A percentile compares a stretch with the other conserved stretches of the same genome.
These are phyloP conservation scores for Limnothrissa miodon DNA, from an alignment of 2,113 vertebrate species.

Conservation along the genomic window DNA sequence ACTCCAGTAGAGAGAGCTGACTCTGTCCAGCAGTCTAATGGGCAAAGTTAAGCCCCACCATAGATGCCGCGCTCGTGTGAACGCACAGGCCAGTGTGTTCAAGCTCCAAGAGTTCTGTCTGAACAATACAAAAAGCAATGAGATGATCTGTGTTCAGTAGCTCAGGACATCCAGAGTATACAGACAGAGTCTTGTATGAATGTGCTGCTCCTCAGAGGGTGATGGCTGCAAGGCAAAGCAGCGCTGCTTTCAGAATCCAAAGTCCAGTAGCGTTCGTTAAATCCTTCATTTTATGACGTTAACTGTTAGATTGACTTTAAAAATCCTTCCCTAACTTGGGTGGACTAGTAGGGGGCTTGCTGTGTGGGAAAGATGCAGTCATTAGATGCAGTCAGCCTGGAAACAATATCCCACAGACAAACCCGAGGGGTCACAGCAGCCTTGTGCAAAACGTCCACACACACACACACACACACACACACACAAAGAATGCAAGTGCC, in stretches of 20 bases:
- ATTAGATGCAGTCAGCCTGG: conserved; percentile 14
- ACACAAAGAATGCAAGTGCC: conserved; percentile 30
- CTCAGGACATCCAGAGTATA: neutral
- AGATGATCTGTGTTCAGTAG: conserved; percentile 7
- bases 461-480: conserved; percentile 20
- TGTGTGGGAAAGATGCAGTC: conserved; percentile 34
- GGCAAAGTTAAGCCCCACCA: neutral
- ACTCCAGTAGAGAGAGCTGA: neutral
- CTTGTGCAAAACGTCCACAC: conserved; percentile 45
- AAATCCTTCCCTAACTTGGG: neutral
- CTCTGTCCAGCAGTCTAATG: neutral
- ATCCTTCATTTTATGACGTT: conserved; percentile 65
- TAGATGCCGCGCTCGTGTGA: neutral
- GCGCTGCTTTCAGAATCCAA: conserved; percentile 34
- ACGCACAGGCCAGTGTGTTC: neutral
- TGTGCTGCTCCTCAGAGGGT: neutral
- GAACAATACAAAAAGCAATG: neutral
- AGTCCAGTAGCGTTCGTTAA: conserved; percentile 48
- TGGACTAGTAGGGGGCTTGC: neutral
- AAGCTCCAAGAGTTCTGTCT: neutral
- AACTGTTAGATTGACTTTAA: conserved; percentile 8
- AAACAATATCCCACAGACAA: neutral
- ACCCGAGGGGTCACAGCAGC: conserved; percentile 50
- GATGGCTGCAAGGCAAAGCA: conserved; percentile 18
- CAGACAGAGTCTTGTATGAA: neutral